These are phyloP conservation scores for Cyclophora punctaria DNA, from an alignment of 2,888 invertebrate genomes.

Conservation along the genomic window DNA sequence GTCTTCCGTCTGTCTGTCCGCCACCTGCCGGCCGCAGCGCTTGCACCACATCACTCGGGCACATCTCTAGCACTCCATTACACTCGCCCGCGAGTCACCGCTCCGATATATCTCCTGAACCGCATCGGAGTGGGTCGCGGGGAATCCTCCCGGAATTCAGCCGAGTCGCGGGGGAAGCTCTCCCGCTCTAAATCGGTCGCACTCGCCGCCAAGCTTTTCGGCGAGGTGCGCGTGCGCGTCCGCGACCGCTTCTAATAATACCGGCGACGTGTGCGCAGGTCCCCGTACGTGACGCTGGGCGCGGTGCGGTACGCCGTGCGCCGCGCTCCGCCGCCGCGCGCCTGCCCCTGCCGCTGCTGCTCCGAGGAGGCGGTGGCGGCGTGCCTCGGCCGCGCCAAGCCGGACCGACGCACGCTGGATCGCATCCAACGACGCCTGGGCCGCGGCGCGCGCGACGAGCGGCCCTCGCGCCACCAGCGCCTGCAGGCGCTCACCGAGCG, in stretches of 20 bases:
- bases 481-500: constrained; percentile 88
- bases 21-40: constrained; percentile 51
- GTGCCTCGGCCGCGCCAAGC: constrained; percentile 69
- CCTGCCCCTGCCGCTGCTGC: constrained; percentile 74
- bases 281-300: constrained; percentile 79
- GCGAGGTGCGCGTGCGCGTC: constrained; percentile 48
- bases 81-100: constrained; percentile 40
- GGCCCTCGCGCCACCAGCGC: constrained; percentile 77
- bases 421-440: constrained; percentile 87
- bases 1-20: constrained; percentile 68
- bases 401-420: constrained; percentile 83
- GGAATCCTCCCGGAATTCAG: constrained; percentile 70
- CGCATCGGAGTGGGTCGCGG: constrained; percentile 59
- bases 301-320: constrained; percentile 82
- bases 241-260: constrained; percentile 41
- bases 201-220: constrained; percentile 61
- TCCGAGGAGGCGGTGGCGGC: constrained; percentile 73
- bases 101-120: constrained; percentile 50
- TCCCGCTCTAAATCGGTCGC: constrained; percentile 65
- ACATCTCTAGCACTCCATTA: constrained; percentile 26
- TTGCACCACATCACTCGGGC: constrained; percentile 28
- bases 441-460: constrained; percentile 68
- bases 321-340: constrained; percentile 77
- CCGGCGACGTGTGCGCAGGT: constrained; percentile 55
- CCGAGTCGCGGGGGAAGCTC: constrained; percentile 57